Percentiles rank a stretch among this genome's conserved stretches.
phyloP scores from a whole-genome alignment of 2,797 vertebrate genomes.

The Propithecus perrieri region DNA sequence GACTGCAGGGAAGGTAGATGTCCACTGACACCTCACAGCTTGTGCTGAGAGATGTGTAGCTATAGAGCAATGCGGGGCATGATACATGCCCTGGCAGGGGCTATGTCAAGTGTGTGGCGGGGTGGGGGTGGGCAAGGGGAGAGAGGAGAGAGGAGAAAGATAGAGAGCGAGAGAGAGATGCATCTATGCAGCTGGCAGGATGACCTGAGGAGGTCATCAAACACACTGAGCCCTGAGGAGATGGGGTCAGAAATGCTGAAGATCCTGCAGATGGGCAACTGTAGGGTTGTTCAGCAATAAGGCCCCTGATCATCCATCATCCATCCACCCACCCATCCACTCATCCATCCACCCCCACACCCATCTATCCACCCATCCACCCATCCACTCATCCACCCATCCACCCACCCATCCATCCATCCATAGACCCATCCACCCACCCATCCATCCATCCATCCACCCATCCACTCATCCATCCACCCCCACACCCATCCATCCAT shows the following conservation, averaged over 20 bases:
- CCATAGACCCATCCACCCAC: neutral
- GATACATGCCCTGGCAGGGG: neutral
- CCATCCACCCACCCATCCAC: neutral
- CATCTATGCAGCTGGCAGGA: too few relatives aligned
- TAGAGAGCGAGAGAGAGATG: neutral
- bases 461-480: neutral
- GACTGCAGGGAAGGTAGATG: neutral
- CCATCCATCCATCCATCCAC: neutral
- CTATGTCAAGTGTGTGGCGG: neutral
- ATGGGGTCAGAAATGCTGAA: neutral
- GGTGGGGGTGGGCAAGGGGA: accelerated
- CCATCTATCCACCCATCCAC: neutral
- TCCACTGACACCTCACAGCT: neutral
- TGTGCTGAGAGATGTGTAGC: neutral
- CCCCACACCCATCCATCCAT: too few relatives aligned
- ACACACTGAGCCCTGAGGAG: neutral
- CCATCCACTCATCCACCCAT: too few relatives aligned
- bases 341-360: neutral
- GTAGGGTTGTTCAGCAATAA: neutral
- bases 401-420: neutral
- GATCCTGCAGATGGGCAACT: neutral
- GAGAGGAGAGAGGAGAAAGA: neutral
- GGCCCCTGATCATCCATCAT: neutral
- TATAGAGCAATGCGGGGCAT: neutral
- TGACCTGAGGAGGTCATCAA: neutral